phyloP scores from a whole-genome alignment of 2,797 vertebrate species.

The Propithecus deckenii region DNA sequence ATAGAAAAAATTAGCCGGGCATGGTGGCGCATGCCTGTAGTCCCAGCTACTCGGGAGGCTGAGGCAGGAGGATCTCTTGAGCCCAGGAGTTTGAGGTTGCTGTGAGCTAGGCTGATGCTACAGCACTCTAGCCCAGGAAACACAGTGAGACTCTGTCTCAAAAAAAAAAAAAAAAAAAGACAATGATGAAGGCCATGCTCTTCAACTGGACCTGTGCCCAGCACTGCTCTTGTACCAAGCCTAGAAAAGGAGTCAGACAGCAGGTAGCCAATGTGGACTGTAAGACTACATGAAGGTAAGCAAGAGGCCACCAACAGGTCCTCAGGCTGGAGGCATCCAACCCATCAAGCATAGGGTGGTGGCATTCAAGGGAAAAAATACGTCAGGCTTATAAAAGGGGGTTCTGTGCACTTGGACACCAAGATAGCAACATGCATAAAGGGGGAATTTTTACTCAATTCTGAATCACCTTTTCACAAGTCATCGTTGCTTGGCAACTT shows the following conservation, averaged over 20 bases:
- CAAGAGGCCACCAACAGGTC: not conserved
- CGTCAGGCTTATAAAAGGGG: not conserved
- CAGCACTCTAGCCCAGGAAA: too few relatives aligned
- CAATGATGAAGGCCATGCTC: slow-evolving; percentile 45
- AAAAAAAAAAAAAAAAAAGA: too few relatives aligned
- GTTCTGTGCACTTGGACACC: not conserved
- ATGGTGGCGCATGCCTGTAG: too few relatives aligned
- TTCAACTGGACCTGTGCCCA: slow-evolving; percentile 46
- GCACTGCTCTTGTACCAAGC: slow-evolving; percentile 29
- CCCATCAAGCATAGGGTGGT: not conserved
- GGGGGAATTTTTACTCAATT: not conserved
- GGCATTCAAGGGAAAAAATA: not conserved
- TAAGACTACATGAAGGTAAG: not conserved
- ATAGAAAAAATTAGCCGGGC: too few relatives aligned
- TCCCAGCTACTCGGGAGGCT: too few relatives aligned
- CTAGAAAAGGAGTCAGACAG: slow-evolving; percentile 32
- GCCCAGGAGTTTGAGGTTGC: too few relatives aligned
- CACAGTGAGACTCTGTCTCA: too few relatives aligned
- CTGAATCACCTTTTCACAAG: slow-evolving; percentile 1
- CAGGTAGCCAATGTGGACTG: slow-evolving; percentile 1
- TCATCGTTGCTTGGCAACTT: slow-evolving; percentile 38
- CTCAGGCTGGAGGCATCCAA: not conserved
- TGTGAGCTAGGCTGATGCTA: too few relatives aligned
- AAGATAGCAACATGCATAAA: slow-evolving; percentile 15
- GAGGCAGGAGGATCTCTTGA: too few relatives aligned